Evolutionary conservation across 2,888 invertebrate genomes (phyloP).

Genomic region (Troides helena): DNA sequence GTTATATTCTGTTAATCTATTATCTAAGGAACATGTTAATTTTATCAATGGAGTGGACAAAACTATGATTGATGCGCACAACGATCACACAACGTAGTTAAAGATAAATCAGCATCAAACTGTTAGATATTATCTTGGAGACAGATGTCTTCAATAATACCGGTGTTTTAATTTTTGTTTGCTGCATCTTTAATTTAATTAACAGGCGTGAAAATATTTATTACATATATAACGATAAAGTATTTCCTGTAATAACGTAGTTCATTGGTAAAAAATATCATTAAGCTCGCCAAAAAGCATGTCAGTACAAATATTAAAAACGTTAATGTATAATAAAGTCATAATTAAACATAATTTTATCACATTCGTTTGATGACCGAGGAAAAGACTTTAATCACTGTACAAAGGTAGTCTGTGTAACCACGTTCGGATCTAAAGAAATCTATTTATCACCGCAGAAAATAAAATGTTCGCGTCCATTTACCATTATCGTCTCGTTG

Average conservation of each 20-base stretch:
- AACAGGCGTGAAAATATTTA: not conserved
- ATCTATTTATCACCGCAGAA: conserved; percentile 57
- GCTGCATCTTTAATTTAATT: conserved; percentile 28
- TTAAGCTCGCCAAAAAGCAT: too few species aligned
- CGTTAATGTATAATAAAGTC: not conserved
- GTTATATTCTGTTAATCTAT: conserved; percentile 35
- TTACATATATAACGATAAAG: not conserved
- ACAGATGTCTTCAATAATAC: conserved; percentile 55
- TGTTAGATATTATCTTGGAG: conserved; percentile 56
- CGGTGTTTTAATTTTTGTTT: conserved; percentile 42
- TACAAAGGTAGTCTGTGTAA: conserved; percentile 33
- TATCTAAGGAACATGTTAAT: conserved; percentile 54
- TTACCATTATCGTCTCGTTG: conserved; percentile 74
- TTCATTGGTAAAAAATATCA: too few species aligned
- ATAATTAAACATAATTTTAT: not conserved
- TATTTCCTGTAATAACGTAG: too few species aligned
- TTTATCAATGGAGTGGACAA: conserved; percentile 67
- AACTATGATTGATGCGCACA: conserved; percentile 72
- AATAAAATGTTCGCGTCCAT: conserved; percentile 58
- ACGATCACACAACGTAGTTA: conserved; percentile 46
- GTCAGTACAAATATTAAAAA: not conserved
- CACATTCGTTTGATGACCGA: conserved; percentile 1
- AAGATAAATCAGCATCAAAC: conserved; percentile 51
- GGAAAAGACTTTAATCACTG: conserved; percentile 9
- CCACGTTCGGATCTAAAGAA: conserved; percentile 51